Percentiles rank a stretch among this genome's conserved stretches.
Conservation (phyloP, 1,140 invertebrate species). For the Onthophagus taurus region DNA sequence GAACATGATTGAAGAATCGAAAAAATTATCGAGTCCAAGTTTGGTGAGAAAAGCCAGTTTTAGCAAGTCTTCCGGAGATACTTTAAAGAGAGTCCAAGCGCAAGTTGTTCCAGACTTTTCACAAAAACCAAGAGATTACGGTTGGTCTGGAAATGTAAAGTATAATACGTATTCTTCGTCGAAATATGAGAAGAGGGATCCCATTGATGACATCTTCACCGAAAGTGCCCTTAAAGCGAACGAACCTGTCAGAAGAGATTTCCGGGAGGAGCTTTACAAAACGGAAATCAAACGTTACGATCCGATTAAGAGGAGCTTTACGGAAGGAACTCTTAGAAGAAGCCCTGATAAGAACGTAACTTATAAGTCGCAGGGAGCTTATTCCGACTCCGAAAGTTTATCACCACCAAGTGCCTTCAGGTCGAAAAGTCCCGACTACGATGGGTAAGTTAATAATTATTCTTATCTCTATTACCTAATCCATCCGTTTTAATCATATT, state of each 20-base stretch:
- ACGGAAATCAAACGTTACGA: constrained; percentile 30
- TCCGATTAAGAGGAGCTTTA: constrained; percentile 33
- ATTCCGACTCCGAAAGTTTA: constrained; percentile 34
- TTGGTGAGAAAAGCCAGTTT: constrained; percentile 57
- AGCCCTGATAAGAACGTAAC: constrained; percentile 27
- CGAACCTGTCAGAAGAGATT: constrained; percentile 25
- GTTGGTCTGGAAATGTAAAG: constrained; percentile 18
- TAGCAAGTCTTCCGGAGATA: constrained; percentile 32
- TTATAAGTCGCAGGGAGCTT: constrained; percentile 26
- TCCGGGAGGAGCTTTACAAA: constrained; percentile 29
- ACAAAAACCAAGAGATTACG: constrained; percentile 18
- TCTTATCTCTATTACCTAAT: too few relatives aligned
- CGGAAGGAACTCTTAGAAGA: constrained; percentile 30
- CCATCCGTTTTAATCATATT: too few relatives aligned
- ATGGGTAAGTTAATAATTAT: constrained; percentile 38
- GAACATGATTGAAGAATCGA: constrained; percentile 43
- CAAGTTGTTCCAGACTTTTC: constrained; percentile 30
- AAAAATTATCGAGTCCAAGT: constrained; percentile 62
- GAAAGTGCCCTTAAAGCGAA: constrained; percentile 28
- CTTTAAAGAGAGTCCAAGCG: constrained; percentile 33
- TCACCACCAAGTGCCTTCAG: constrained; percentile 34
- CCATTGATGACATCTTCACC: constrained; percentile 36
- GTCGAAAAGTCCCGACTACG: constrained; percentile 39
- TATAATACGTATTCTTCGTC: constrained; percentile 19
- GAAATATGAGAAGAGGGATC: constrained; percentile 23